phyloP scores from a whole-genome alignment of 1,140 invertebrate species.

The Saccostrea echinata region DNA sequence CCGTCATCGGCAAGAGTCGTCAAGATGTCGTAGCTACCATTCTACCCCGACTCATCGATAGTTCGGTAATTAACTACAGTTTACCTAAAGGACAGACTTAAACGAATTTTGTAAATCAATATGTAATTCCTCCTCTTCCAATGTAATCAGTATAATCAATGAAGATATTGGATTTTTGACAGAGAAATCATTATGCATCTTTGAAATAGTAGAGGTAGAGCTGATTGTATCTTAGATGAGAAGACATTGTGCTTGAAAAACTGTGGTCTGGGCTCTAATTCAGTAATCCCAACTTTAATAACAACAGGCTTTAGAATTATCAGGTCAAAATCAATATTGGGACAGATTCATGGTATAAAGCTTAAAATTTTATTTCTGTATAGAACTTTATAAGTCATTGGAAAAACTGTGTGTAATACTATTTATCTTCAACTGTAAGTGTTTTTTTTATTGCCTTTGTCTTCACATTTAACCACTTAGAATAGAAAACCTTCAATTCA shows the following conservation, averaged over 20 bases:
- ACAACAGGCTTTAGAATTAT: not conserved
- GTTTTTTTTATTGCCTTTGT: not conserved
- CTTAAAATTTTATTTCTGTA: not conserved
- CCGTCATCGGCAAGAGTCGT: conserved; percentile 55
- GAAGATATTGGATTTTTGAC: conserved; percentile 6
- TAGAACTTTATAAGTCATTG: not conserved
- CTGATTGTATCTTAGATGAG: conserved; percentile 18
- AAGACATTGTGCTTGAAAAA: conserved; percentile 1
- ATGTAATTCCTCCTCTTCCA: conserved; percentile 10
- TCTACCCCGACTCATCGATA: conserved; percentile 57
- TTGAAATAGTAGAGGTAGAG: not conserved
- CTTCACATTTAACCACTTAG: not conserved
- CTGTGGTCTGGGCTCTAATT: not conserved
- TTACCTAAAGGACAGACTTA: conserved; percentile 5
- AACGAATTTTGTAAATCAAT: conserved; percentile 6
- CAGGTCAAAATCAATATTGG: conserved; percentile 26
- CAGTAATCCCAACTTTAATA: conserved; percentile 18
- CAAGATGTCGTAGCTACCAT: conserved; percentile 60
- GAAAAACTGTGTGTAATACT: not conserved
- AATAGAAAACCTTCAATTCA: not conserved
- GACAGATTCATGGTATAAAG: not conserved
- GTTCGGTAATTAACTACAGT: conserved; percentile 47
- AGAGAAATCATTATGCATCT: not conserved
- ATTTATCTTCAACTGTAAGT: not conserved
- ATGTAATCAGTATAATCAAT: not conserved